Evolutionary conservation across 1,140 invertebrate genomes (phyloP), one percentile per base, ranked within the genome.

Genomic region (Cherax quadricarinatus): DNA sequence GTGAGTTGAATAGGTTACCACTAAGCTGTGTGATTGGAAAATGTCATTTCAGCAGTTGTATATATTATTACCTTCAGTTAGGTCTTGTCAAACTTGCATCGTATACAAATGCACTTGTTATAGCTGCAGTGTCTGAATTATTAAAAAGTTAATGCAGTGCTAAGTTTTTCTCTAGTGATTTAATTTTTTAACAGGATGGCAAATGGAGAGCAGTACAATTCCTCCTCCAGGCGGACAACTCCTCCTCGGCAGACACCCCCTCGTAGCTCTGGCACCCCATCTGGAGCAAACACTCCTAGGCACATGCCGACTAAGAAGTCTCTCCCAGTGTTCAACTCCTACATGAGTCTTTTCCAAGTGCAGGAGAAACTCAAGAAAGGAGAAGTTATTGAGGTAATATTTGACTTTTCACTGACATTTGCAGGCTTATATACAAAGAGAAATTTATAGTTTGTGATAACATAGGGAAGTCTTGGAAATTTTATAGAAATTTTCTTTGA

Each of bases 341-440:
- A 94, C 91, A 93, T 93, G 93, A 94, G 93, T 82, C 89, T 94
- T 57, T 94, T 94, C 80, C 93, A 94, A 82, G 93, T 94, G 48
- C 93, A 94, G 92, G 93, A 94, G 89, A 93, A 93, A 84, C 93
- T 94, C 18, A 94, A 94, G 88, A 94, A 93, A 84, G 93, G 93
- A 85, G 93, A 94, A 86, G 93, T 94, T 51, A 93, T 94, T 87
- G 93, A 94, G 92, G 93, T 94, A 41, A 88, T 89, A 6, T 41
- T 41, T 41, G 30, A 41, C 30, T 41, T 41, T 41, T 41, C 30
- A 41, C 30, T 41, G 30, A 41, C 30, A 41, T 41, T 10, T 18
- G 0, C 30, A 41, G 30, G 30, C 30, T 1, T 41, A 41, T 41
- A 1, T 41, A 41, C 2, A 2, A 30, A 6, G 57, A 21, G 85